phyloP scores from a whole-genome alignment of 2,113 vertebrate species.

The Rhipidura dahli region DNA sequence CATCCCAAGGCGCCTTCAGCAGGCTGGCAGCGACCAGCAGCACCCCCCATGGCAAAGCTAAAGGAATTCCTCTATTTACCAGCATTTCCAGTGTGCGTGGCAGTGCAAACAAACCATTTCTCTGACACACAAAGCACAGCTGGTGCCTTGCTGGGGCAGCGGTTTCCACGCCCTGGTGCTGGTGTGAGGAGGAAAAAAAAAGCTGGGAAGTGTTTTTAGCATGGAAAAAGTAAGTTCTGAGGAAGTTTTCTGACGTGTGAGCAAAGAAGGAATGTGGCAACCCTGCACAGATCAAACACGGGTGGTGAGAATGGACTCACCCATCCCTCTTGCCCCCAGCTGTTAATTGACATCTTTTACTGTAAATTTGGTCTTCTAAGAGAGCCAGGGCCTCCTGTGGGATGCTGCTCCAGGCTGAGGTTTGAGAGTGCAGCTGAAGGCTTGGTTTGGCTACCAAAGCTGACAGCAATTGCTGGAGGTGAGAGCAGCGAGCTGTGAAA shows the following conservation, averaged over 20 bases:
- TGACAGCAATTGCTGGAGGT: background rate
- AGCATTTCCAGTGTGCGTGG: background rate
- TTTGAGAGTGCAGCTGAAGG: background rate
- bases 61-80: background rate
- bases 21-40: background rate
- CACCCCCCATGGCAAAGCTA: background rate
- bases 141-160: background rate
- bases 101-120: background rate
- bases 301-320: rapidly evolving
- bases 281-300: background rate
- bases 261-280: background rate
- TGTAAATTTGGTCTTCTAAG: background rate
- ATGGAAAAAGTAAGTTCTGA: background rate
- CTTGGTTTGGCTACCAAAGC: background rate
- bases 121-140: background rate
- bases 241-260: background rate
- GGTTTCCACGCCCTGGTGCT: background rate
- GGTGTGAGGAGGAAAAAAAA: background rate
- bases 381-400: rapidly evolving
- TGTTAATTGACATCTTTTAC: background rate
- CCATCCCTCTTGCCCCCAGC: background rate
- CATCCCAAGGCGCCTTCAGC: background rate
- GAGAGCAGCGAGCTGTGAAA: background rate
- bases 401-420: background rate
- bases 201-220: background rate